phyloP scores from a whole-genome alignment of 2,113 vertebrate species.

The Petroica traversi region DNA sequence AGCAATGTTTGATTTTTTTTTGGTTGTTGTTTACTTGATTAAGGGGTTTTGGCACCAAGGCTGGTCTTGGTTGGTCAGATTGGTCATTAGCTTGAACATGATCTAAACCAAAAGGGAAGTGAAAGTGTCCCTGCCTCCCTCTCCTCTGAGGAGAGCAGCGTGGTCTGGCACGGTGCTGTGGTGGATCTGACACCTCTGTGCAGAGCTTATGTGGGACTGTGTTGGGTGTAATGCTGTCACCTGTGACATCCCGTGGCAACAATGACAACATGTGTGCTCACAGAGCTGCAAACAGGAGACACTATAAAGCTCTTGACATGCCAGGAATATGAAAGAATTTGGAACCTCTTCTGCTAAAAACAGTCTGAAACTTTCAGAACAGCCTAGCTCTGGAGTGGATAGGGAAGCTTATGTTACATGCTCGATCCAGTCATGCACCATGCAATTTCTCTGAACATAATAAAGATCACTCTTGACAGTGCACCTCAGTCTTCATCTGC shows the following conservation, averaged over 20 bases:
- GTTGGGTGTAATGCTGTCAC: rapidly evolving
- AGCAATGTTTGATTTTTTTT: not conserved
- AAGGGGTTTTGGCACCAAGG: not conserved
- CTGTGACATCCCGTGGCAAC: rapidly evolving
- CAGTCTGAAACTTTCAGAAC: not conserved
- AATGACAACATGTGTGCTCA: not conserved
- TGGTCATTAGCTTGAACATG: not conserved
- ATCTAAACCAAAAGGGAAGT: not conserved
- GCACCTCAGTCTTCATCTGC: not conserved
- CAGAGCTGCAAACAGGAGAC: not conserved
- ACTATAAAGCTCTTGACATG: not conserved
- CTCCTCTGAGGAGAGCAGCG: not conserved
- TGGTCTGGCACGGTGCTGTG: not conserved
- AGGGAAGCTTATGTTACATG: not conserved
- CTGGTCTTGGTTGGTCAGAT: not conserved
- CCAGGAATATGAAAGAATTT: not conserved
- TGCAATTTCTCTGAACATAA: not conserved
- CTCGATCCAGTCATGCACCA: not conserved
- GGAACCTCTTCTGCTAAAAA: not conserved
- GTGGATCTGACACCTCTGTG: not conserved
- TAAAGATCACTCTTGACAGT: not conserved
- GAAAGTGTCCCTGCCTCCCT: not conserved
- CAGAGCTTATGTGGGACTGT: not conserved
- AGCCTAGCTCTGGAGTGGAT: not conserved
- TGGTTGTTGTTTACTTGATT: not conserved